phyloP scores from a whole-genome alignment of 2,113 vertebrate species.

The Camelus bactrianus region DNA sequence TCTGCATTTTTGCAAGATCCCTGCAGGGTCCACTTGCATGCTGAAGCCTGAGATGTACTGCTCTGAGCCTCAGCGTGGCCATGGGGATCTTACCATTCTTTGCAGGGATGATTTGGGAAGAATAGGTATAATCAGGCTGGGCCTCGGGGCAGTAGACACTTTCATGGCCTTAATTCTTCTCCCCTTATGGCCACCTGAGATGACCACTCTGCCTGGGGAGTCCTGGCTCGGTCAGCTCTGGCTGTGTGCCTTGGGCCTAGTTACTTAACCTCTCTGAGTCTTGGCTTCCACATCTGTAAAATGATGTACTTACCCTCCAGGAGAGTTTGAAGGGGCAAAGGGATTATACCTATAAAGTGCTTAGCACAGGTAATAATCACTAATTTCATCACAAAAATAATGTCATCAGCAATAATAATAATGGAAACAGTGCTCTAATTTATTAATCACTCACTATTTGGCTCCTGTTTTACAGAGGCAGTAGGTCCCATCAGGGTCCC shows the following conservation, averaged over 20 bases:
- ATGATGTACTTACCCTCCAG: background rate
- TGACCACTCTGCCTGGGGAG: background rate
- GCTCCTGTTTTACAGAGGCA: background rate
- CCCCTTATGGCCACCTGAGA: background rate
- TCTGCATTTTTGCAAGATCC: background rate
- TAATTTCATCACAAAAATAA: background rate
- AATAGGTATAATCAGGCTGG: background rate
- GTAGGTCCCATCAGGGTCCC: background rate
- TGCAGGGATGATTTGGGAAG: background rate
- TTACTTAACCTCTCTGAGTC: background rate
- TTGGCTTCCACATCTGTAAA: background rate
- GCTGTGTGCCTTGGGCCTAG: background rate
- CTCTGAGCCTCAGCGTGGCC: background rate
- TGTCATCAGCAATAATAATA: background rate
- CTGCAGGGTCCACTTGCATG: background rate
- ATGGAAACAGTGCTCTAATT: background rate
- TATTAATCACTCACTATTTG: background rate
- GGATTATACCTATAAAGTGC: background rate
- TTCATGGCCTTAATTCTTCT: background rate
- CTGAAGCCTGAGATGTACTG: background rate
- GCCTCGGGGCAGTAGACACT: background rate
- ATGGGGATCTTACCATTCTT: background rate
- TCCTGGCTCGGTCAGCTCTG: background rate
- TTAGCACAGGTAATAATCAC: background rate
- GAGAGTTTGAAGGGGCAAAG: background rate